Conservation (phyloP, 2,113 vertebrate species). For the Misgurnus mizolepis region DNA sequence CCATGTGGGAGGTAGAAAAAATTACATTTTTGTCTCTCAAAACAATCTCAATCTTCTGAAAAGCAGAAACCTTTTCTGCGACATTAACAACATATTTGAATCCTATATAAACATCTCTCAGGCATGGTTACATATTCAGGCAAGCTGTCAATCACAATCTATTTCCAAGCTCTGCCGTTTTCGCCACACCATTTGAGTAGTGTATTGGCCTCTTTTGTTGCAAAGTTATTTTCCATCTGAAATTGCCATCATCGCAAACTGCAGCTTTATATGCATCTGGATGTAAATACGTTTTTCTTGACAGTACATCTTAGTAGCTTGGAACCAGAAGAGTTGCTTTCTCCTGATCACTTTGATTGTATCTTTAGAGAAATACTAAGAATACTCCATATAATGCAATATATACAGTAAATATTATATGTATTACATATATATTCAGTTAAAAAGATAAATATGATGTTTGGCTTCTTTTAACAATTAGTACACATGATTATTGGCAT, state of each 20-base stretch:
- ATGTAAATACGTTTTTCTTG: conserved; percentile 53
- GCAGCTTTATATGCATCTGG: conserved; percentile 42
- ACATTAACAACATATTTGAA: not conserved
- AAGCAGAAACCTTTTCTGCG: conserved; percentile 2
- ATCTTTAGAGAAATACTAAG: not conserved
- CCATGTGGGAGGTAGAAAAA: conserved; percentile 8
- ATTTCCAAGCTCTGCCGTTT: conserved; percentile 7
- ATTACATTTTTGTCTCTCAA: not conserved
- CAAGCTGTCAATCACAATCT: conserved; percentile 42
- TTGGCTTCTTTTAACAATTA: not conserved
- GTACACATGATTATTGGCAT: not conserved
- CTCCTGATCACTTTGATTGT: conserved; percentile 51
- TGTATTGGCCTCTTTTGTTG: conserved; percentile 22
- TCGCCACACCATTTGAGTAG: not conserved
- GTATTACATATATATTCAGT: not conserved
- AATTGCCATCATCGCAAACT: conserved; percentile 48
- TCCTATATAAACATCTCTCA: not conserved
- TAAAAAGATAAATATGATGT: not conserved
- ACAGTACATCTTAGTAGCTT: conserved; percentile 45
- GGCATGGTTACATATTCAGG: not conserved
- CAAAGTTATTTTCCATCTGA: conserved; percentile 48
- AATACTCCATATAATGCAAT: not conserved
- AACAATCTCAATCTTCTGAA: conserved; percentile 18
- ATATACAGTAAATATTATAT: not conserved
- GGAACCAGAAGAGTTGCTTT: conserved; percentile 44